Percentiles rank a stretch among this genome's conserved stretches.
phyloP scores from a whole-genome alignment of 2,113 vertebrate genomes.

The Donacobius atricapilla region DNA sequence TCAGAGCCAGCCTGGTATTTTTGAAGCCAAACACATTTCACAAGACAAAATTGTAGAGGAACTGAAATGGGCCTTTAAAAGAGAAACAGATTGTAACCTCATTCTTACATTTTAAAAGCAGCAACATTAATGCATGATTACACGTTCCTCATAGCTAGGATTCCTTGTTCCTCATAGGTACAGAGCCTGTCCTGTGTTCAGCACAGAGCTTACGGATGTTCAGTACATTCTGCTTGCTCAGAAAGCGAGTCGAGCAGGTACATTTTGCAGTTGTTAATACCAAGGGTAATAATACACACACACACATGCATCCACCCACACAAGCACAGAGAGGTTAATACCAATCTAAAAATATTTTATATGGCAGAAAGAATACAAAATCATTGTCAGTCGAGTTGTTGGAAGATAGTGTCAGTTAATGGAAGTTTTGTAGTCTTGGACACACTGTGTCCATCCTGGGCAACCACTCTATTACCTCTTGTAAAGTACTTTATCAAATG shows the following conservation, averaged over 20 bases:
- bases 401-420: neutral
- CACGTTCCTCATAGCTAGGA: neutral
- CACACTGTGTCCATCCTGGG: neutral
- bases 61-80: neutral
- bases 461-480: neutral
- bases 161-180: neutral
- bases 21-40: neutral
- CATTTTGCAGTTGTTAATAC: neutral
- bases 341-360: conserved; percentile 14
- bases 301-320: neutral
- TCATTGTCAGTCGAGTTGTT: neutral
- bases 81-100: neutral
- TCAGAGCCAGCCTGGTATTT: neutral
- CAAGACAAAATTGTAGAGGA: neutral
- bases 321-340: neutral
- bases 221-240: neutral
- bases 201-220: neutral
- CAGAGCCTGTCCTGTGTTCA: neutral
- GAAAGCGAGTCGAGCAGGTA: neutral
- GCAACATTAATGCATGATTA: neutral
- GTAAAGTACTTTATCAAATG: neutral
- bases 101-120: neutral
- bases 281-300: neutral
- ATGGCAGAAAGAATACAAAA: neutral
- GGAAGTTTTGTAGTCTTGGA: neutral